Conservation (phyloP, 2,797 vertebrate genomes). For the Dallia pectoralis region DNA sequence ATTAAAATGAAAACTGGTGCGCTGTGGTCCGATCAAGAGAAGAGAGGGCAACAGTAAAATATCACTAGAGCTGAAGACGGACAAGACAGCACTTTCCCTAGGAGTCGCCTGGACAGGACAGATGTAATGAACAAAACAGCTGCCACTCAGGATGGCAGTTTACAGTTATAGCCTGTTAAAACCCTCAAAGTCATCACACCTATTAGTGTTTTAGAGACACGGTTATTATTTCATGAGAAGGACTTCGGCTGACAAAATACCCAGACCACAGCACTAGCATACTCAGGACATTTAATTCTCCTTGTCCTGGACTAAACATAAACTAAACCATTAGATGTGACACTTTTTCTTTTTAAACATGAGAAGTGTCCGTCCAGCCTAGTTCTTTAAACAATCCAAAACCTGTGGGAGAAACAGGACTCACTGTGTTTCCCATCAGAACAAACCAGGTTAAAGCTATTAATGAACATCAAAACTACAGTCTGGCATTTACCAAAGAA, state of each 20-base stretch:
- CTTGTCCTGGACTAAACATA: slow-evolving; percentile 55
- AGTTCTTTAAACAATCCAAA: slow-evolving; percentile 52
- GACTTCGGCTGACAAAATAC: slow-evolving; percentile 53
- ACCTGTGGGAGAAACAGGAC: slow-evolving; percentile 19
- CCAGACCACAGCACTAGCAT: slow-evolving; percentile 56
- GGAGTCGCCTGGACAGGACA: slow-evolving; percentile 56
- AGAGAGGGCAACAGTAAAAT: slow-evolving; percentile 26
- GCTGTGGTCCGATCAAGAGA: slow-evolving; percentile 32
- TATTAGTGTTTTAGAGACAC: slow-evolving; percentile 62
- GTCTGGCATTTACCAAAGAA: background rate
- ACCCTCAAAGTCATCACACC: slow-evolving; percentile 66
- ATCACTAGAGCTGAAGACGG: slow-evolving; percentile 38
- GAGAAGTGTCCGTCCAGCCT: slow-evolving; percentile 28
- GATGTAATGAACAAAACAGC: slow-evolving; percentile 69
- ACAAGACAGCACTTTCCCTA: slow-evolving; percentile 38
- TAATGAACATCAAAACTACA: slow-evolving; percentile 18
- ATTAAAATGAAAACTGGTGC: slow-evolving; percentile 10
- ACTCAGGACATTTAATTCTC: slow-evolving; percentile 65
- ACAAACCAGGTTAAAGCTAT: slow-evolving; percentile 36
- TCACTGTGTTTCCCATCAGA: slow-evolving; percentile 45
- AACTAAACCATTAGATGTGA: slow-evolving; percentile 65
- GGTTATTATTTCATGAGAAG: slow-evolving; percentile 64
- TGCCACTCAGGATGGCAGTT: slow-evolving; percentile 67
- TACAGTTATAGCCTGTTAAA: slow-evolving; percentile 70
- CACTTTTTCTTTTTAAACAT: slow-evolving; percentile 65